These are phyloP conservation scores for Xiphophorus birchmanni DNA, from an alignment of 2,797 vertebrate species.

Conservation along the genomic window DNA sequence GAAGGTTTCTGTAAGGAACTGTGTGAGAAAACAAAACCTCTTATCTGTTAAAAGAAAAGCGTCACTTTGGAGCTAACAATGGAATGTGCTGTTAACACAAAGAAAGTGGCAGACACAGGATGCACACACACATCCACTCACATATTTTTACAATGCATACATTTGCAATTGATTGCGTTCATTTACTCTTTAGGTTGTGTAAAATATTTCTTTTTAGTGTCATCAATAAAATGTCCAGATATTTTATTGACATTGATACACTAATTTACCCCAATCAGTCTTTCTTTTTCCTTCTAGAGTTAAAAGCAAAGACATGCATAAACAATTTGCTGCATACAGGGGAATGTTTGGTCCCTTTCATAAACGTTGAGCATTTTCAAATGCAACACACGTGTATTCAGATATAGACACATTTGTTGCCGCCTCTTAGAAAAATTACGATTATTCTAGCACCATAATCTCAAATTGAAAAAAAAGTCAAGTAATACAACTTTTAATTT, in stretches of 20 bases:
- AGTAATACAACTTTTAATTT: neutral
- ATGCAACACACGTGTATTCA: neutral
- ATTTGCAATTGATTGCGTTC: constrained; percentile 3
- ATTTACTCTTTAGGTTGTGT: neutral
- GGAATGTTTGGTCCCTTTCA: neutral
- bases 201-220: neutral
- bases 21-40: constrained; percentile 37
- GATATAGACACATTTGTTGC: neutral
- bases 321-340: neutral
- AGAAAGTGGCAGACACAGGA: constrained; percentile 55
- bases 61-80: constrained; percentile 51
- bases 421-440: neutral
- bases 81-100: constrained; percentile 60
- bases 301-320: neutral
- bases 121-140: constrained; percentile 18
- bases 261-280: neutral
- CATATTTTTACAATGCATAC: constrained; percentile 12
- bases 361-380: constrained; percentile 5
- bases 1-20: constrained; percentile 19
- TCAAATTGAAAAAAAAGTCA: neutral
- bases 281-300: neutral
- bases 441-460: neutral
- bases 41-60: constrained; percentile 39
- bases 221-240: neutral
- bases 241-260: neutral